Evolutionary conservation across 2,113 vertebrate genomes (phyloP), one percentile per base, ranked within the genome.

Genomic region (Ornithorhynchus anatinus): DNA sequence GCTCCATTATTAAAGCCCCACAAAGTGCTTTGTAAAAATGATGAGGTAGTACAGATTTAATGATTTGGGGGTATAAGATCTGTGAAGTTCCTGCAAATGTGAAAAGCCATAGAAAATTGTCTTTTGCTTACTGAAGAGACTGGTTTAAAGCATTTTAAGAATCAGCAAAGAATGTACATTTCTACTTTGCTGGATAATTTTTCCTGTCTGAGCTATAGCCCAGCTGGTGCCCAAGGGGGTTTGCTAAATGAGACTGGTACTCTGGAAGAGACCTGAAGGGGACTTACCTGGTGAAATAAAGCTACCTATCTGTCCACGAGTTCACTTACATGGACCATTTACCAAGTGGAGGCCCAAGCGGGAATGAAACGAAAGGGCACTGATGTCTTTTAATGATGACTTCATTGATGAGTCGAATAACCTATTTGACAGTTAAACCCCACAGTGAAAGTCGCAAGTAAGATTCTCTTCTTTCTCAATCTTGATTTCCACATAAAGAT

Each of bases 401-500:
- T n/a, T n/a, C 59, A 38, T 33, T 12, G 67, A 68, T 57, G 50
- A 72, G 50, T 54, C 54, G 42, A 64, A 72, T 69, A 53, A 57
- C 48, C 62, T 63, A 77, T 77, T 60, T 81, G 73, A 68, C 68
- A 73, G 64, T 7, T 45, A 64, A 70, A 82, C 67, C 70, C 79
- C 75, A 7, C 45, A 27, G 20, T 25, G 27, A 25, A 48, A 48
- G 31, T 52, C 76, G 77, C 56, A 67, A 72, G 8, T 58, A 54
- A 54, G 48, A 53, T 39, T 10, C 36, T 72, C 42, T 37, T 9
- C 45, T 48, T 48, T 20, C 3, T 48, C 29, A 15, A n/a, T 76
- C 38, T 70, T 51, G 9, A 70, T 80, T 80, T 86, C 86, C 86
- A 69, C 59, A 74, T 58, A 65, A 66, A 62, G 53, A 69, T 72